Evolutionary conservation across 1,140 invertebrate genomes (phyloP), one percentile per base, ranked within the genome.

Genomic region (Callitettix versicolor): DNA sequence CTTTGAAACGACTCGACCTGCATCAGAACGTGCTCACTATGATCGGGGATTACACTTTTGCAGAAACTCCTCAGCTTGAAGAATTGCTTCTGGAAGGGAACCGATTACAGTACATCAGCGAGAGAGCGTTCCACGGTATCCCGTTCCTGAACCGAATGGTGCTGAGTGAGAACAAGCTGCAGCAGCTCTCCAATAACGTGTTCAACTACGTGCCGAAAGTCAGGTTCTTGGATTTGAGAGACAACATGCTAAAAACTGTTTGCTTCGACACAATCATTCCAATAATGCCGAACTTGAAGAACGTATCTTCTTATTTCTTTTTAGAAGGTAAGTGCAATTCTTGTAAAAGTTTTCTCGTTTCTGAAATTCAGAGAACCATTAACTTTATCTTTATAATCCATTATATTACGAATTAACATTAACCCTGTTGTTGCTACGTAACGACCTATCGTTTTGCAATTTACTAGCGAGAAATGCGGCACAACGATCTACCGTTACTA

Each of bases 41-140:
- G 64, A 74, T 89, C 53, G 83, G 81, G 1, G 82, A 86, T 24
- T 75, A 78, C 40, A 82, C 79, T 2, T 91, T 91, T 67, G 74
- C 79, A 0, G 85, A 89, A 63, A 71, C 88, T 64, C 79, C 68
- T 64, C 79, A 80, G 69, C 62, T 91, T 5, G 73, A 78, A 56
- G 82, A 86, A 55, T 70, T 91, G 51, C 73, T 85, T 40, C 67
- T 91, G 56, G 83, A 82, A 57, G 78, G 79, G 58, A 90, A 90
- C 69, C 72, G 76, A 40, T 79, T 86, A 46, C 69, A 75, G 65
- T 76, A 76, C 59, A 79, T 90, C 49, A 79, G 79, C 7, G 79
- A 81, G 36, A 76, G 79, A 17, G 85, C 86, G 1, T 78, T 90
- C 49, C 76, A 79, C 17, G 85, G 83, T 0, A 67, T 89, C 63